These are phyloP conservation scores for Morpho achilles DNA, from an alignment of 2,888 invertebrate species.

Conservation along the genomic window DNA sequence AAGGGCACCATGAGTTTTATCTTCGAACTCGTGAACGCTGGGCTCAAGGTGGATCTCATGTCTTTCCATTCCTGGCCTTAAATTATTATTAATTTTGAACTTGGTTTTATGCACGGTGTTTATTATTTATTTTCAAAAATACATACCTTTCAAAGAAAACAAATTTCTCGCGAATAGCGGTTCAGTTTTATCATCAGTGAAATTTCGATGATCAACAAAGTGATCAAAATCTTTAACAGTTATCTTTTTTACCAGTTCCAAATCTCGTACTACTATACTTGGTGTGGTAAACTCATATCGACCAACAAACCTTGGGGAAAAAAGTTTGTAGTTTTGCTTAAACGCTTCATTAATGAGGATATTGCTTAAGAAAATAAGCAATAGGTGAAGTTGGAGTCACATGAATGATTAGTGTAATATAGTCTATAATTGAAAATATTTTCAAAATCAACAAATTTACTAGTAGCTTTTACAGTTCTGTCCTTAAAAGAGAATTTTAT, in stretches of 20 bases:
- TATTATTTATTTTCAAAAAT: slow-evolving; percentile 9
- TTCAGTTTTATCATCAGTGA: slow-evolving; percentile 42
- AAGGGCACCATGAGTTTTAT: slow-evolving; percentile 47
- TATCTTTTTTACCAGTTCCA: slow-evolving; percentile 62
- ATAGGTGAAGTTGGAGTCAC: too few species aligned
- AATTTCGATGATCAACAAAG: slow-evolving; percentile 54
- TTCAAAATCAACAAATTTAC: too few species aligned
- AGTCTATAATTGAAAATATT: too few species aligned
- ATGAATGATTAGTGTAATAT: too few species aligned
- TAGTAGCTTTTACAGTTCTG: too few species aligned
- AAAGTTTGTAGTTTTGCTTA: neutral
- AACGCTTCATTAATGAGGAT: too few species aligned
- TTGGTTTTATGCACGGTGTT: neutral
- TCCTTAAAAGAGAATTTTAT: too few species aligned
- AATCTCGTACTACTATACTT: slow-evolving; percentile 52
- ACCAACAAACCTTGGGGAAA: neutral
- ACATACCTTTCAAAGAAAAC: slow-evolving; percentile 48
- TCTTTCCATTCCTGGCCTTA: neutral
- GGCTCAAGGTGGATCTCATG: neutral
- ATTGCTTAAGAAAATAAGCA: too few species aligned
- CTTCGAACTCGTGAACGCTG: slow-evolving; percentile 48
- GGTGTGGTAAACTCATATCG: slow-evolving; percentile 39
- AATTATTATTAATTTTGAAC: neutral
- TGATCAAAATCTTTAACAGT: slow-evolving; percentile 25
- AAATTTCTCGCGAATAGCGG: slow-evolving; percentile 62